A percentile compares a stretch with the other conserved stretches of the same genome.
phyloP scores from a whole-genome alignment of 2,113 vertebrate genomes.

The Tiliqua scincoides region DNA sequence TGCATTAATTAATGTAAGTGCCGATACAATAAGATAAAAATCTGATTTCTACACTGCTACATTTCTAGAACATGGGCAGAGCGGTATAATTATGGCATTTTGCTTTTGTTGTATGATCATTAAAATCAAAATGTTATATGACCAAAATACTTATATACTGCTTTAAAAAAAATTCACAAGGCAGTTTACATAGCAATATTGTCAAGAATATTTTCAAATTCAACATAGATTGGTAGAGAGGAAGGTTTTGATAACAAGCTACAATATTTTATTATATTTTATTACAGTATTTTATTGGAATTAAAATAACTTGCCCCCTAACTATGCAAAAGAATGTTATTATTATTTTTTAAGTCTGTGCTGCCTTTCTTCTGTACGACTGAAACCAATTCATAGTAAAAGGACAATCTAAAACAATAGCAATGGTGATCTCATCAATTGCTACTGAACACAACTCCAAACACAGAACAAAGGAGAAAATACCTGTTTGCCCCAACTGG shows the following conservation, averaged over 20 bases:
- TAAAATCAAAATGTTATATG: too few relatives aligned
- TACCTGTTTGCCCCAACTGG: background rate
- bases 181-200: background rate
- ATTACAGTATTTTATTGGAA: background rate
- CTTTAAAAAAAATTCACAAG: too few relatives aligned
- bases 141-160: too few relatives aligned
- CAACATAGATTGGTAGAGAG: background rate
- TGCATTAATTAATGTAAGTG: background rate
- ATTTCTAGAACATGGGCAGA: background rate
- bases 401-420: too few relatives aligned
- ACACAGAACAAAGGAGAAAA: background rate
- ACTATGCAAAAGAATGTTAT: background rate
- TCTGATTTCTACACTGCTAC: background rate
- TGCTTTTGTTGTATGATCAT: background rate
- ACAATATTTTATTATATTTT: too few relatives aligned
- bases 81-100: background rate
- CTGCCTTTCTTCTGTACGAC: too few relatives aligned
- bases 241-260: background rate
- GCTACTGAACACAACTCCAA: background rate
- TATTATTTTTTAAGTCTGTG: background rate
- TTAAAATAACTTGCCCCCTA: background rate
- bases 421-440: too few relatives aligned
- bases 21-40: background rate
- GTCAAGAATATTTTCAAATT: background rate
- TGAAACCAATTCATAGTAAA: too few relatives aligned